These are phyloP conservation scores for Lithophane semibrunnea DNA, from an alignment of 2,888 invertebrate species.

Conservation along the genomic window DNA sequence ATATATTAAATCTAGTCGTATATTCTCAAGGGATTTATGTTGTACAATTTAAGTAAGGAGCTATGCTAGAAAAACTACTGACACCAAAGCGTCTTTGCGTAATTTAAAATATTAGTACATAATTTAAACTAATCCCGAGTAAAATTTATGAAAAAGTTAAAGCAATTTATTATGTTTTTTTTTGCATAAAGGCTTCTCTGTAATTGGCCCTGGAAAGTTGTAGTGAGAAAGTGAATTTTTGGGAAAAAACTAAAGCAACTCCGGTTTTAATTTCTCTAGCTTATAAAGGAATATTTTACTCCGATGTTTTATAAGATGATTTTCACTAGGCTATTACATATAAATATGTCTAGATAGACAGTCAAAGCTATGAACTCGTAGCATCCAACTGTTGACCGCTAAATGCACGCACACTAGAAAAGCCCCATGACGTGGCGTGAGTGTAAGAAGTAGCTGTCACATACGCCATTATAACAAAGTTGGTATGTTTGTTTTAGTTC, in stretches of 20 bases:
- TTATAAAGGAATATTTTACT: slow-evolving; percentile 35
- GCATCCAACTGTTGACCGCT: no score
- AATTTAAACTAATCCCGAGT: slow-evolving; percentile 14
- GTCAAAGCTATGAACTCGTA: no score
- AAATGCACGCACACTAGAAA: no score
- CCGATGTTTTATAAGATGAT: slow-evolving; percentile 45
- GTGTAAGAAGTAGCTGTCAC: no score
- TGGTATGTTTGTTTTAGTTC: no score
- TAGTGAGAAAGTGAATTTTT: neutral
- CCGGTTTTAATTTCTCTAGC: slow-evolving; percentile 28
- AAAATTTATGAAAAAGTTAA: slow-evolving; percentile 37
- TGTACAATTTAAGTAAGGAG: slow-evolving; percentile 8
- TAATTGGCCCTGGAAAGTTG: slow-evolving; percentile 33
- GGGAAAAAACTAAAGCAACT: neutral
- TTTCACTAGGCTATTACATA: slow-evolving; percentile 12
- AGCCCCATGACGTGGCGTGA: no score
- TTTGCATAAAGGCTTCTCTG: slow-evolving; percentile 9
- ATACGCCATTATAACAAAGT: no score
- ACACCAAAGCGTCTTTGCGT: neutral
- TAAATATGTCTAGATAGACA: no score
- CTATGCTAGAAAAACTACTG: neutral
- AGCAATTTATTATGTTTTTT: slow-evolving; percentile 47
- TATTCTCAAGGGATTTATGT: neutral
- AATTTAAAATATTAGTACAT: neutral
- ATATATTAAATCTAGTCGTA: slow-evolving; percentile 4